Evolutionary conservation across 2,113 vertebrate species (phyloP), one percentile per base, ranked within the genome.

Genomic region (Climacteris rufus): DNA sequence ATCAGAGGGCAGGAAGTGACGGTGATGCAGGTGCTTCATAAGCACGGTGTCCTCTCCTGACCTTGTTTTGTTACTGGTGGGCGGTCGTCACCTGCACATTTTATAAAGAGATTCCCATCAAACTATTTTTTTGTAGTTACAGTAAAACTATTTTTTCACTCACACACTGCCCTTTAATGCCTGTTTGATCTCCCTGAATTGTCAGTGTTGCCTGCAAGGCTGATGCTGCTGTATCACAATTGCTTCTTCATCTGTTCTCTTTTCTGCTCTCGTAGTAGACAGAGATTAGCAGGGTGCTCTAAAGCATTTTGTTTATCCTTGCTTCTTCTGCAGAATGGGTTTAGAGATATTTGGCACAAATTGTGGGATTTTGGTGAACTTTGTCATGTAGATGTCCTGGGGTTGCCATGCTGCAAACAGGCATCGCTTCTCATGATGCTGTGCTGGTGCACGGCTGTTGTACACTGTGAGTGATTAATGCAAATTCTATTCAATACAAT

Each of bases 321-420:
- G 37, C 53, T 93, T 20, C 25, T 71, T 66, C 31, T 80, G 14
- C 45, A 59, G 42, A 63, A 66, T 5, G 9, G 4, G 8, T 70
- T 56, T 65, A 40, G 60, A 52, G 87, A 22, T 54, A 66, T 61
- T 76, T 93, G 63, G 53, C 25, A 13, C 33, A 68, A 50, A 31
- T 72, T 1, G 3, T 5, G 21, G 45, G 33, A 24, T 87, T 95
- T 75, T 84, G 57, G 63, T 94, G 54, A 77, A 16, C 30, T 42
- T 85, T 94, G 63, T 44, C 6, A 1, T 9, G 35, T 37, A 6
- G 0, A 0, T 64, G 40, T 11, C 44, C 1, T 5, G 14, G 47
- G 18, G 39, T 47, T 49, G n/a, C 31, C 7, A 3, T 74, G 63
- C 54, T 66, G 44, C 23, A 31, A 20, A 12, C 23, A 50, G 64